Evolutionary conservation across 37 sponge, comb jelly and placozoan species (phyloP), one percentile per base, ranked within the genome.

Genomic region (Halisarca cf. caerulea): DNA sequence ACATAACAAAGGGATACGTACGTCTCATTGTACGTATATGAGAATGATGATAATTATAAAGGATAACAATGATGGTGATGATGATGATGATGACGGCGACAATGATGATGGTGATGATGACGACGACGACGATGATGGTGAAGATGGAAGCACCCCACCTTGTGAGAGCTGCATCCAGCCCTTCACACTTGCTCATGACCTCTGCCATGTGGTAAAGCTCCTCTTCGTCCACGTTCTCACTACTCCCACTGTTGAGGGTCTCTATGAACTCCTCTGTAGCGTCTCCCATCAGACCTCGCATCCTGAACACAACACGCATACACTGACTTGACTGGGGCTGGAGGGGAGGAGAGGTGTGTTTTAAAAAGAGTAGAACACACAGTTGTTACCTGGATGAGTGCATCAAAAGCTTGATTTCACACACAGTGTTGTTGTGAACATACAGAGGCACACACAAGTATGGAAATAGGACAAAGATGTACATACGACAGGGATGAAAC

Each of bases 201-300:
- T 92, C 83, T 21, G 97, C 89, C 89, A 97, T 88, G 79, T 90
- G 87, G 87, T 90, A 91, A 36, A 88, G 84, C 66, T 97, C 86
- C 57, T 97, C 95, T 28, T 94, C 94, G 51, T 97, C 88, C 3
- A 70, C 78, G 36, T 73, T 86, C 42, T 90, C 81, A 70, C 82
- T 92, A 32, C 84, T 82, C 17, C 83, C 93, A 38, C 40, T 51
- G 66, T 82, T 86, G 68, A 97, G 85, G 17, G 83, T 42, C 84
- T 97, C 91, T 17, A 97, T 86, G 41, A 97, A 92, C 73, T 97
- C 97, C 80, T 97, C 97, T 0, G 97, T 97, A 39, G 97, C 97
- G 38, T 97, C 97, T 25, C 97, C 97, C 33, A 97, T 79, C 57
- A 97, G 95, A 84, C 93, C 95, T 72, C 94, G 88, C 97, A 97